Base-by-base conservation (phyloP, 1,140 invertebrate species). In the Drosophila pachea region DNA sequence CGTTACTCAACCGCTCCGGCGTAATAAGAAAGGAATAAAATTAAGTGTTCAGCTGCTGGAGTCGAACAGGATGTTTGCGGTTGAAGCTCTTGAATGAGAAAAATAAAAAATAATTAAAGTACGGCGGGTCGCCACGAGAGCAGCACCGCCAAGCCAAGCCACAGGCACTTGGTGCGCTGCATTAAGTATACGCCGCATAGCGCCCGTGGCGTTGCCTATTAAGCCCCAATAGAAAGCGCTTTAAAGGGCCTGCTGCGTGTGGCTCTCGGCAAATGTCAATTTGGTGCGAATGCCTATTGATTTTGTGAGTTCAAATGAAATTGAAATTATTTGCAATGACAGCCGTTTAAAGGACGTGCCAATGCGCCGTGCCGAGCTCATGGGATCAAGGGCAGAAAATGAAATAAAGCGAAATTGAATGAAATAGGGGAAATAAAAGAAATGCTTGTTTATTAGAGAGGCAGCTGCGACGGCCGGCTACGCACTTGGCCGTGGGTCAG, bases 271-370 rank as follows among this genome's bases (percentile, higher is more conserved):
- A 59, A 78, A 78, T 72, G 56, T 52, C 67, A 56, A 78, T 74
- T 74, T 58, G 67, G 59, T 74, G 76, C 61, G 60, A 78, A 78
- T 71, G 67, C 54, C 47, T 79, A 75, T 75, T 75, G 76, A 78
- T 78, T 73, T 68, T 22, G 33, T 1, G 48, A 33, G 43, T 22
- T 14, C 38, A 36, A 79, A 71, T 68, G 64, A 81, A 86, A 84
- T 84, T 79, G 76, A 79, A 79, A 84, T 79, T 71, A 84, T 81
- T 76, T 66, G 47, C 55, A 86, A 67, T 79, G 79, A 76, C 73
- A 86, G 76, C 69, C 66, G 70, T 71, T 79, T 76, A 74, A 47
- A 43, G 43, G 73, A 84, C 81, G 73, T 86, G 81, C 68, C 64
- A 76, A 64, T 58, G 68, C 43, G 35, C 16, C 54, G 50, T 7